Conservation (phyloP, 1,140 invertebrate species). For the Drosophila rufa region DNA sequence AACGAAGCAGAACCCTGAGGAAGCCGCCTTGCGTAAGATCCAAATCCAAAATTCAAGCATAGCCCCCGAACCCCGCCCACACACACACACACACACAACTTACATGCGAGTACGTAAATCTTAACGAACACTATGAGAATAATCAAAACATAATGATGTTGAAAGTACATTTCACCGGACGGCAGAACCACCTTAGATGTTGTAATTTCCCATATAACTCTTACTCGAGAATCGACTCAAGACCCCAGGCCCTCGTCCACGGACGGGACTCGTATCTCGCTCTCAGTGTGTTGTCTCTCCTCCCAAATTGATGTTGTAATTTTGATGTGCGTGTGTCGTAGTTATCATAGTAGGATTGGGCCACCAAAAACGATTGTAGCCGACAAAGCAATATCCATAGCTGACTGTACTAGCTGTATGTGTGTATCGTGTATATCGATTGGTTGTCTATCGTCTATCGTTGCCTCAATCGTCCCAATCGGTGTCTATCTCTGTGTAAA, state of each 20-base stretch:
- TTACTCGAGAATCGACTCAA: slow-evolving; percentile 42
- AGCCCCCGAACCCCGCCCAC: slow-evolving; percentile 13
- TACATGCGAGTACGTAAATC: slow-evolving; percentile 41
- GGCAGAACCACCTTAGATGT: slow-evolving; percentile 85
- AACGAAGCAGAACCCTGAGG: slow-evolving; percentile 58
- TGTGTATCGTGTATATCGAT: slow-evolving; percentile 40
- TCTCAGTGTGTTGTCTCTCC: slow-evolving; percentile 10
- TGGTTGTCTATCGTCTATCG: slow-evolving; percentile 60
- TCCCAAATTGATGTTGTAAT: slow-evolving; percentile 54
- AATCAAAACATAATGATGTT: slow-evolving; percentile 49
- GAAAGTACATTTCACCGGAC: slow-evolving; percentile 83
- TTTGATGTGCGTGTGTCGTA: slow-evolving; percentile 40
- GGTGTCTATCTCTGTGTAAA: slow-evolving; percentile 58
- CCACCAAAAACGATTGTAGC: slow-evolving; percentile 24
- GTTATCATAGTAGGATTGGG: slow-evolving; percentile 44
- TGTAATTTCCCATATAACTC: slow-evolving; percentile 78
- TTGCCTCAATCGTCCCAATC: slow-evolving; percentile 31
- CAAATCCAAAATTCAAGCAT: slow-evolving; percentile 74
- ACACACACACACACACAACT: slow-evolving; percentile 34
- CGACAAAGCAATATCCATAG: slow-evolving; percentile 50
- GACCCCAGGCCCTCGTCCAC: not conserved
- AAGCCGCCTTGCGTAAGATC: slow-evolving; percentile 69
- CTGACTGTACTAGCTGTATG: slow-evolving; percentile 26
- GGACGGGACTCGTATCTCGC: too few relatives aligned
- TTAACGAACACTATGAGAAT: slow-evolving; percentile 51